phyloP scores from a whole-genome alignment of 1,140 invertebrate species.

The Micrasema longulum region DNA sequence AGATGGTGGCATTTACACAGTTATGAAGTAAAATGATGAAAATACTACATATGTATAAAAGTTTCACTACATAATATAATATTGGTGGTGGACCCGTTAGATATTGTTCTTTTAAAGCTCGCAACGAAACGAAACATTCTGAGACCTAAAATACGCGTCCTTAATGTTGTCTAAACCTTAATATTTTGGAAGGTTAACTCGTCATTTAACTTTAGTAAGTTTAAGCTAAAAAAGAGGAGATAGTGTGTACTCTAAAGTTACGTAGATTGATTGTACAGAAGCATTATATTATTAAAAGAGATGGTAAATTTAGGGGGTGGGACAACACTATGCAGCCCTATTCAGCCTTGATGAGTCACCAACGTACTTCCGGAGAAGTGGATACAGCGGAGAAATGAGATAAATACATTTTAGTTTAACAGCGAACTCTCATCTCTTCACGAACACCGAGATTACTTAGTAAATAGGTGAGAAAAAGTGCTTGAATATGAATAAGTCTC shows the following conservation, averaged over 20 bases:
- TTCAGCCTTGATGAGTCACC: slow-evolving; percentile 35
- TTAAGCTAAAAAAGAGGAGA: slow-evolving; percentile 40
- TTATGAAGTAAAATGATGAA: slow-evolving; percentile 38
- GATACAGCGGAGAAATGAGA: not conserved
- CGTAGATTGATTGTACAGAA: slow-evolving; percentile 49
- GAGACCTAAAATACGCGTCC: not conserved
- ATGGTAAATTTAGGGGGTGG: slow-evolving; percentile 11
- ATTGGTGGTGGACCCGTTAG: slow-evolving; percentile 37
- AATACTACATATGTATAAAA: slow-evolving; percentile 38
- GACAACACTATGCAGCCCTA: not conserved
- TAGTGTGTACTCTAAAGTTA: slow-evolving; percentile 37
- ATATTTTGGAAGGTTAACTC: slow-evolving; percentile 34
- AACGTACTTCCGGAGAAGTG: slow-evolving; percentile 1
- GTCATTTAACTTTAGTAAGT: slow-evolving; percentile 9
- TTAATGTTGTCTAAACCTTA: not conserved
- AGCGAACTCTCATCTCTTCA: not conserved
- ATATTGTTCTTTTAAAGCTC: slow-evolving; percentile 35
- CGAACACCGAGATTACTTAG: not conserved
- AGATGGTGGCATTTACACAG: slow-evolving; percentile 31
- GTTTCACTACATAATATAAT: not conserved
- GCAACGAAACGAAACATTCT: slow-evolving; percentile 27
- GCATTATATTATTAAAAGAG: slow-evolving; percentile 40
- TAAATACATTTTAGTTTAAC: too few species aligned
- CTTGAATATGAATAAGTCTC: slow-evolving; percentile 19
- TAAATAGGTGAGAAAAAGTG: slow-evolving; percentile 15